Conservation (phyloP, 2,797 vertebrate species). For the Enteromius unitaeniatus region DNA sequence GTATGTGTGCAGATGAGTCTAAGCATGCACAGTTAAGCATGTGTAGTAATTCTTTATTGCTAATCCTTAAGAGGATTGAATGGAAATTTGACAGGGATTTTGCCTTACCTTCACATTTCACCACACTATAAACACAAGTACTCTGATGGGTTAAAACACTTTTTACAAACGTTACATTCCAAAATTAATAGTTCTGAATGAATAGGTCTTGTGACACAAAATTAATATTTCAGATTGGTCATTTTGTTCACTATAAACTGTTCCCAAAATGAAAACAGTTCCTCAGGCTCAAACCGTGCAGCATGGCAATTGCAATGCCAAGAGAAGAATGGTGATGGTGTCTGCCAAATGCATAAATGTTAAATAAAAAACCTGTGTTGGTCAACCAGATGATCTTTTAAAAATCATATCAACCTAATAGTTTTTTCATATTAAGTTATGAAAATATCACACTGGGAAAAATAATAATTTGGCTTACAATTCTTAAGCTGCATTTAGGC, state of each 20-base stretch:
- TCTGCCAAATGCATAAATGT: background rate
- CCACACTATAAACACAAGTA: background rate
- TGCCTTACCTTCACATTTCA: conserved; percentile 6
- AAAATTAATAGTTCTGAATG: background rate
- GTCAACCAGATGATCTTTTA: no score
- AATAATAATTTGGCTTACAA: no score
- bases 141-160: background rate
- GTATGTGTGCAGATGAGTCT: conserved; percentile 6
- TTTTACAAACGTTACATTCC: background rate
- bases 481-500: background rate
- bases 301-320: no score
- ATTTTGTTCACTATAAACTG: background rate
- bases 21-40: background rate
- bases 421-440: background rate
- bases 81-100: conserved; percentile 27
- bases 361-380: background rate
- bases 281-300: background rate
- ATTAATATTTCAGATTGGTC: background rate
- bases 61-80: conserved; percentile 53
- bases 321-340: background rate
- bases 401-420: background rate
- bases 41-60: conserved; percentile 15
- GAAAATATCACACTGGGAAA: background rate
- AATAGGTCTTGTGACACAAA: no score
- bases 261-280: background rate